phyloP scores from a whole-genome alignment of 2,888 invertebrate genomes.

The Sarcophaga caerulescens region DNA sequence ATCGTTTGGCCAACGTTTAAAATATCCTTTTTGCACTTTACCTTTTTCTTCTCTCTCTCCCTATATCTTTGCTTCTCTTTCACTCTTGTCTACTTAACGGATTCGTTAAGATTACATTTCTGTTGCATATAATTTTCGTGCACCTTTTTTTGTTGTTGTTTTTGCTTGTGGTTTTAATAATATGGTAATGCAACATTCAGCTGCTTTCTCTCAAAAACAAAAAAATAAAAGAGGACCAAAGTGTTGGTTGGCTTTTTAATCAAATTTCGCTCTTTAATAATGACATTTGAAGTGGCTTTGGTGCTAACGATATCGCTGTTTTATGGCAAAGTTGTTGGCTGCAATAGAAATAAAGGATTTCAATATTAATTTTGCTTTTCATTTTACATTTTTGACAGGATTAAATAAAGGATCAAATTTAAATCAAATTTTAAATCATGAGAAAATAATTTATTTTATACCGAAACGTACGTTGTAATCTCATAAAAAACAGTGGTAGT shows the following conservation, averaged over 20 bases:
- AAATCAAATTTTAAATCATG: not conserved
- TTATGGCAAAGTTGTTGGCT: not conserved
- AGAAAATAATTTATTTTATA: no score
- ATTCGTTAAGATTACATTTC: constrained; percentile 56
- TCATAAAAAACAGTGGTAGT: no score
- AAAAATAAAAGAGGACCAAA: no score
- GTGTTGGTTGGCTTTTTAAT: constrained; percentile 13
- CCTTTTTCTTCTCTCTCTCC: not conserved
- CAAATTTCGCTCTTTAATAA: constrained; percentile 3
- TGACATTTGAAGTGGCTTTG: not conserved
- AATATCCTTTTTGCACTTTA: no score
- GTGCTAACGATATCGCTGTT: not conserved
- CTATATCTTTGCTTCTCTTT: not conserved
- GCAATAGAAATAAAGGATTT: not conserved
- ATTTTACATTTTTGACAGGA: not conserved
- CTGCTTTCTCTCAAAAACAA: constrained; percentile 20
- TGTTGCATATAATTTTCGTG: constrained; percentile 27
- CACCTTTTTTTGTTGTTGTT: not conserved
- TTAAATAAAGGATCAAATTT: not conserved
- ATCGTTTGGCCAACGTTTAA: constrained; percentile 20
- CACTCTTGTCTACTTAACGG: constrained; percentile 45
- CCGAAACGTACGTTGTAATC: no score
- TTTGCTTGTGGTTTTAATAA: constrained; percentile 26
- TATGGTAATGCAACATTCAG: constrained; percentile 48
- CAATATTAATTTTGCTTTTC: not conserved